Percentiles rank a stretch among this genome's conserved stretches.
These are phyloP conservation scores for Odontocerum albicorne DNA, from an alignment of 2,888 invertebrate species.

Conservation along the genomic window DNA sequence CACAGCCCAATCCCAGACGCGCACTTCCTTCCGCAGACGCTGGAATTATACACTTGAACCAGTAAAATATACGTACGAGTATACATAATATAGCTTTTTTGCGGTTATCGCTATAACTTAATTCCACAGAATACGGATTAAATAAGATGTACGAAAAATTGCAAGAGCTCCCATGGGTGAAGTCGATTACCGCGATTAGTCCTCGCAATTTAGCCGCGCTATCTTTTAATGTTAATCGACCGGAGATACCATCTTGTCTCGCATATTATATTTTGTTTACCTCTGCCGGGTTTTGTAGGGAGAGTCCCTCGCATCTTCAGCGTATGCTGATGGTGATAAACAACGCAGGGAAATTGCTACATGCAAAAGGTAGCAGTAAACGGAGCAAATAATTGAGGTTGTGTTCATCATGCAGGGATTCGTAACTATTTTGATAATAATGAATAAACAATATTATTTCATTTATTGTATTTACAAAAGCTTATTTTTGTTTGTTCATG, in stretches of 20 bases:
- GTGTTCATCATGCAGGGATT: too few species aligned
- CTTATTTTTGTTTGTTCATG: too few species aligned
- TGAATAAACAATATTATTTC: too few species aligned
- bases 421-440: too few species aligned
- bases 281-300: not conserved
- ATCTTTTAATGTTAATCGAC: slow-evolving; percentile 22
- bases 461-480: too few species aligned
- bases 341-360: slow-evolving; percentile 30
- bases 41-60: too few species aligned
- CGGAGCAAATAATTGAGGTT: not conserved
- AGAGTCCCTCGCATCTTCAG: slow-evolving; percentile 3
- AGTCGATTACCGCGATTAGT: slow-evolving; percentile 20
- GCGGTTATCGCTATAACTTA: too few species aligned
- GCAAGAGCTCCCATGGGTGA: not conserved
- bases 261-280: slow-evolving; percentile 19
- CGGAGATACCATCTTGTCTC: slow-evolving; percentile 21
- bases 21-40: too few species aligned
- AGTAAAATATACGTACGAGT: too few species aligned
- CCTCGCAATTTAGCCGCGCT: slow-evolving; percentile 9
- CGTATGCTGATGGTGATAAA: slow-evolving; percentile 25
- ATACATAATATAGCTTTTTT: too few species aligned
- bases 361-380: slow-evolving; percentile 29
- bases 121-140: too few species aligned
- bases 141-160: slow-evolving; percentile 4
- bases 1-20: too few species aligned